These are phyloP conservation scores for Rallus limicola DNA, from an alignment of 2,113 vertebrate species.

Conservation along the genomic window DNA sequence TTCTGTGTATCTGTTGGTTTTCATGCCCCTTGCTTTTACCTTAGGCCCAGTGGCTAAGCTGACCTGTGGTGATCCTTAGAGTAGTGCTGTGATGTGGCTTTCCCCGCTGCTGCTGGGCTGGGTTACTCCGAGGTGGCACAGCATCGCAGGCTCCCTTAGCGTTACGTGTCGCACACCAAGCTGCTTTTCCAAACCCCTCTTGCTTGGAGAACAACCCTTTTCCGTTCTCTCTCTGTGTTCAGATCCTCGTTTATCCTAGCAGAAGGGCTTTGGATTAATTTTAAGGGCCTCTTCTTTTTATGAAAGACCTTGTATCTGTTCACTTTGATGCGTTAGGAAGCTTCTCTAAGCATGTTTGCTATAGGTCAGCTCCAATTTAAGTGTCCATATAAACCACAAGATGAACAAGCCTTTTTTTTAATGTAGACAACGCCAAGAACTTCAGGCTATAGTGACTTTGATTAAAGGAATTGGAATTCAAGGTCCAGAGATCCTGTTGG, in stretches of 20 bases:
- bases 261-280: background rate
- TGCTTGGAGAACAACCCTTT: background rate
- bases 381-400: background rate
- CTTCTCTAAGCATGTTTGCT: rapidly evolving
- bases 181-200: background rate
- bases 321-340: background rate
- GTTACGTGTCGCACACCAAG: background rate
- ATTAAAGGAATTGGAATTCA: background rate
- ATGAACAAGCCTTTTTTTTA: background rate
- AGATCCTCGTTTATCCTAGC: background rate
- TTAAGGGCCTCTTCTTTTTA: background rate
- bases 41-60: background rate
- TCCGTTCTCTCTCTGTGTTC: background rate
- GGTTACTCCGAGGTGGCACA: background rate
- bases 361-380: background rate
- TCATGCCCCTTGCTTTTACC: background rate
- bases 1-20: rapidly evolving
- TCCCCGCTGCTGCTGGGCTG: rapidly evolving
- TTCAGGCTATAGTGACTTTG: background rate
- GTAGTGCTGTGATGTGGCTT: background rate
- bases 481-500: background rate
- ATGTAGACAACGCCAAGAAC: background rate
- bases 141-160: background rate
- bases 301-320: background rate
- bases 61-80: background rate